phyloP scores from a whole-genome alignment of 2,797 vertebrate genomes.

The Characodon lateralis region DNA sequence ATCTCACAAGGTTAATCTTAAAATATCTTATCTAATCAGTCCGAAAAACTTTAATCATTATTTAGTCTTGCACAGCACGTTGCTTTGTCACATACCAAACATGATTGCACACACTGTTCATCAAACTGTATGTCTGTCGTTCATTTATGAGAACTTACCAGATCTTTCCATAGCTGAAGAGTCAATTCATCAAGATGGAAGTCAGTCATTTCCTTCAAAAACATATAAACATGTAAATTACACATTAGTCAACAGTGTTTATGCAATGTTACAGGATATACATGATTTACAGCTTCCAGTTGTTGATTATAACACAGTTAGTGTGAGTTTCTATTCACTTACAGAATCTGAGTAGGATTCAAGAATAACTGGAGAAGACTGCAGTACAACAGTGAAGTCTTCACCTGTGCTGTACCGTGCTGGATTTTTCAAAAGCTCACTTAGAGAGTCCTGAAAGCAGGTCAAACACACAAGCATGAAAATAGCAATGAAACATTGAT shows the following conservation, averaged over 20 bases:
- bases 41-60: conserved; percentile 14
- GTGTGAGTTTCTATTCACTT: conserved; percentile 24
- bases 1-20: conserved; percentile 43
- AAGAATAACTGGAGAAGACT: conserved; percentile 64
- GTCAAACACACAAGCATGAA: neutral
- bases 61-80: conserved; percentile 4
- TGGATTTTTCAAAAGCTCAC: conserved; percentile 48
- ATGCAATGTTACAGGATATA: neutral
- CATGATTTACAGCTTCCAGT: neutral
- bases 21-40: conserved; percentile 63
- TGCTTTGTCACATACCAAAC: conserved; percentile 1
- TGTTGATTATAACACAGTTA: neutral
- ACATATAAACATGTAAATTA: conserved; percentile 15
- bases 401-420: conserved; percentile 51
- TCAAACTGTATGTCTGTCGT: neutral
- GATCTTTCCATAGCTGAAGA: conserved; percentile 74
- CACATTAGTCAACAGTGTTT: conserved; percentile 13
- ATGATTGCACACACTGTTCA: neutral
- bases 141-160: conserved; percentile 61
- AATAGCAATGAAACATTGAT: neutral
- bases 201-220: conserved; percentile 33
- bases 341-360: conserved; percentile 48
- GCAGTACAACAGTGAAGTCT: conserved; percentile 72
- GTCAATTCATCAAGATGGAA: conserved; percentile 44
- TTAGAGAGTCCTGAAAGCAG: conserved; percentile 69